Evolutionary conservation across 2,113 vertebrate species (phyloP), one percentile per base, ranked within the genome.

Genomic region (Erythrocercus mccallii): DNA sequence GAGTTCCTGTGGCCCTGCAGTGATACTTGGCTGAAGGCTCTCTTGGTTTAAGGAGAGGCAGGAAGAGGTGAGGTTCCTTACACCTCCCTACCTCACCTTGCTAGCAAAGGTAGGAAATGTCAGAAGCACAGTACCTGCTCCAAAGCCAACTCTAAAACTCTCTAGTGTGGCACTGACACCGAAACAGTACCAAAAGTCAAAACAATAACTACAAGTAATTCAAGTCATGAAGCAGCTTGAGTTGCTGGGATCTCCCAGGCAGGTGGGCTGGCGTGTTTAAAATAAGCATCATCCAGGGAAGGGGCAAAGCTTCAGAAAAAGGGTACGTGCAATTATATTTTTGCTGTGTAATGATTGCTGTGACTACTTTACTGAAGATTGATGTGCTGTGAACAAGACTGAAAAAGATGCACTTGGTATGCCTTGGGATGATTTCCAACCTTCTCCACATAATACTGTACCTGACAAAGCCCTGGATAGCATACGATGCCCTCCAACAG

Each of bases 161-260:
- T 78, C 21, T 3, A 53, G 25, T 11, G 62, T 14, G 64, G 66
- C 81, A 81, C 83, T 95, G 72, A 92, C 82, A 97, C 72, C 88
- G 50, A 66, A 81, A 38, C 61, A 79, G 65, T 4, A 83, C 57
- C 84, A 88, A 74, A 96, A 69, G 94, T 82, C 88, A 81, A 95
- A 96, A 94, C 76, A 96, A 82, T 23, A 70, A 50, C 68, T 66
- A 57, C 18, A 78, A 62, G 57, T 37, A 96, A 90, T 54, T 78
- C 88, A 89, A 96, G 69, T 51, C 81, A 94, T 7, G 58, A 83
- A 94, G 76, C 93, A 95, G 86, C 33, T 48, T 83, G 60, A 90
- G 82, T 81, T 94, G 71, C 76, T 91, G 90, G 89, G 84, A 94
- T 93, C 87, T 79, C 90, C 90, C 38, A 92, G 24, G 76, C 86